A percentile compares a stretch with the other conserved stretches of the same genome.
Evolutionary conservation across 2,888 invertebrate species (phyloP).

Genomic region (Ecdyonurus torrentis): DNA sequence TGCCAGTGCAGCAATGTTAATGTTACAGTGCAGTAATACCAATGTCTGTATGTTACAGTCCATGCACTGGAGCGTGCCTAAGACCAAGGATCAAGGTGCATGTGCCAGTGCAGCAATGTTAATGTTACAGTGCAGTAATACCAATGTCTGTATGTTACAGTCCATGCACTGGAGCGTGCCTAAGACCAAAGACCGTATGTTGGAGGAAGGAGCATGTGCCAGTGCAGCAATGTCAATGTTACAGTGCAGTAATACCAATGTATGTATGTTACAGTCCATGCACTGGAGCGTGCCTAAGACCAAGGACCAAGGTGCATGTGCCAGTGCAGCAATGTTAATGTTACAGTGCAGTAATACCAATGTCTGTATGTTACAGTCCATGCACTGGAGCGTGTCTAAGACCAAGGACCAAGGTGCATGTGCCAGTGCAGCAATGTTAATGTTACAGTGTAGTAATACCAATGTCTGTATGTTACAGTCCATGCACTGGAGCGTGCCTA

Average conservation of each 20-base stretch:
- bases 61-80: constrained; percentile 84
- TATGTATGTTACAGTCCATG: constrained; percentile 72
- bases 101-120: too few relatives aligned
- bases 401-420: constrained; percentile 81
- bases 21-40: too few relatives aligned
- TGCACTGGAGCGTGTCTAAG: constrained; percentile 85
- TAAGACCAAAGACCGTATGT: constrained; percentile 79
- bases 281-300: constrained; percentile 84
- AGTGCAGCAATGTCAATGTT: too few relatives aligned
- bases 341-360: too few relatives aligned
- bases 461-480: constrained; percentile 37
- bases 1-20: too few relatives aligned
- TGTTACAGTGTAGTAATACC: too few relatives aligned
- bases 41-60: too few relatives aligned
- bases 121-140: too few relatives aligned
- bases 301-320: too few relatives aligned
- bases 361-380: constrained; percentile 40
- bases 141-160: constrained; percentile 37
- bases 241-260: too few relatives aligned
- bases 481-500: constrained; percentile 84
- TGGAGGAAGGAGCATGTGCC: constrained; percentile 26
- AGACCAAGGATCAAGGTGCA: constrained; percentile 85
- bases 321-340: too few relatives aligned
- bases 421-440: too few relatives aligned
- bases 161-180: constrained; percentile 88